Evolutionary conservation across 2,797 vertebrate genomes (phyloP), one percentile per base, ranked within the genome.

Genomic region (Telmatherina bonti): DNA sequence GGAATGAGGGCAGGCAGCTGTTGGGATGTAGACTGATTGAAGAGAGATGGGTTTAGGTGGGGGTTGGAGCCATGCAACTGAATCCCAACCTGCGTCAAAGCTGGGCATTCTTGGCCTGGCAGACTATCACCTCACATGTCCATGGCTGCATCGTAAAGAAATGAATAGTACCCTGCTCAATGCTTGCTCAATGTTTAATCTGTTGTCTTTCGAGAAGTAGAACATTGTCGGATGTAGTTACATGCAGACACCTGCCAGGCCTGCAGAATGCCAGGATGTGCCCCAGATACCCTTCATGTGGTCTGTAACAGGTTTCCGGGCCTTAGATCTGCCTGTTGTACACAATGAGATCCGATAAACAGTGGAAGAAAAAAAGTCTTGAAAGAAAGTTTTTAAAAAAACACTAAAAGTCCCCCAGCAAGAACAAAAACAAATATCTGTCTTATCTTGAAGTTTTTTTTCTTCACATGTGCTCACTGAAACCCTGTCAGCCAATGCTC

Each of bases 171-270:
- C 78, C 74, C 72, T 54, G 81, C 84, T 82, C 57, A 54, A 83
- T 81, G 85, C 79, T 83, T 86, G 80, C n/a, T 47, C 45, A 87
- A 85, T 63, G 72, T 83, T 78, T 85, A 63, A 88, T 88, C 69
- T 80, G 86, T 89, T 87, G 87, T 89, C 79, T 70, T 63, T 85
- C 89, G 86, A 85, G 88, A 85, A 90, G 90, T 87, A 85, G 74
- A 88, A 76, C 81, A 82, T 74, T 80, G 71, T 69, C 77, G 59
- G 78, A 79, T 86, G 85, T 22, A 15, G 83, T 89, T 91, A 92
- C 92, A 92, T 92, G 83, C 93, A 93, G 90, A 84, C 89, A 92
- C 86, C 87, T 91, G 85, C 89, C 81, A 26, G 81, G 90, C 85
- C 79, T 66, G 83, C 91, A 90, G 58, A 76, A 72, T 38, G 85